Conservation (phyloP, 2,113 vertebrate genomes). For the Tamias sibiricus region DNA sequence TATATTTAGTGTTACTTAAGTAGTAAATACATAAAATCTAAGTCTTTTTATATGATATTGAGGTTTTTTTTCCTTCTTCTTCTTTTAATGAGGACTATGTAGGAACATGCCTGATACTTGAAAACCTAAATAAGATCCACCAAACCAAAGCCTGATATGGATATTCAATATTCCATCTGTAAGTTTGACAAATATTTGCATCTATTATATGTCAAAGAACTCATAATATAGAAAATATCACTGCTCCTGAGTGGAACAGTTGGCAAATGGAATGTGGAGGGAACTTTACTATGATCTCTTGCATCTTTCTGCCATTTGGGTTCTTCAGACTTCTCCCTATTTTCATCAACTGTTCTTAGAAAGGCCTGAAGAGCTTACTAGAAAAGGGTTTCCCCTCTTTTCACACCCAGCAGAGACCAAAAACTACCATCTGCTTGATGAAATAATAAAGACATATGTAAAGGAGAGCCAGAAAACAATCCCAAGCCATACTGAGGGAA, state of each 20-base stretch:
- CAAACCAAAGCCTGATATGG: background rate
- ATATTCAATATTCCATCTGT: background rate
- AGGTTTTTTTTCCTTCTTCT: background rate
- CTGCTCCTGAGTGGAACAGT: background rate
- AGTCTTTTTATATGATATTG: background rate
- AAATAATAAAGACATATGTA: background rate
- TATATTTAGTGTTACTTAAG: background rate
- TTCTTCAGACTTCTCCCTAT: background rate
- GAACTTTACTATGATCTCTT: background rate
- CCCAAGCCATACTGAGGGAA: background rate
- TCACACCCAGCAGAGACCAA: too few species aligned
- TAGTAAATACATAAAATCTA: background rate
- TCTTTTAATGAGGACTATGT: background rate
- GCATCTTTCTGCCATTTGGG: background rate
- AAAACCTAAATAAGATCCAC: background rate
- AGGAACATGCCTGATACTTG: background rate
- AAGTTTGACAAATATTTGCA: background rate
- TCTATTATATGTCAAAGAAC: background rate
- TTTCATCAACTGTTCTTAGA: background rate
- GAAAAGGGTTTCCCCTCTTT: background rate
- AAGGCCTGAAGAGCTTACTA: background rate
- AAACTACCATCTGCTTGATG: background rate
- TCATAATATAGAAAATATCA: background rate
- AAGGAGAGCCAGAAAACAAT: background rate
- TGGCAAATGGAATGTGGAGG: background rate